phyloP scores from a whole-genome alignment of 2,113 vertebrate genomes.

The Perca schrenkii region DNA sequence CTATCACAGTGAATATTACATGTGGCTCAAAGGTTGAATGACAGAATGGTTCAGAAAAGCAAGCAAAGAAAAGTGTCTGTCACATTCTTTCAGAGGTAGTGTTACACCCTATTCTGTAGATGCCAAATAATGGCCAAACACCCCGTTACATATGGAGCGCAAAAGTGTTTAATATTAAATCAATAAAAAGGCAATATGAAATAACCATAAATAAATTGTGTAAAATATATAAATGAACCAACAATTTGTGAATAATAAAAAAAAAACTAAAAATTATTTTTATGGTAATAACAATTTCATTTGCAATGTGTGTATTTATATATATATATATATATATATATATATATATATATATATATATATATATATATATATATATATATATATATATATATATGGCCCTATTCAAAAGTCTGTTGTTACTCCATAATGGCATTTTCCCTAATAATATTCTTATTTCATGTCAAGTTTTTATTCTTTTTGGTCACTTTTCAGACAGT shows the following conservation, averaged over 20 bases:
- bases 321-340: too few relatives aligned
- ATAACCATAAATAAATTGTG: background rate
- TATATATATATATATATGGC: background rate
- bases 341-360: too few relatives aligned
- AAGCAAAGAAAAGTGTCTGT: background rate
- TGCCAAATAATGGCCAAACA: background rate
- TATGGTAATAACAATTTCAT: background rate
- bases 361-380: too few relatives aligned
- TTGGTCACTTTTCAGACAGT: background rate
- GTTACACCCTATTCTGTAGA: background rate
- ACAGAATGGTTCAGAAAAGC: conserved; percentile 8
- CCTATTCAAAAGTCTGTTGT: background rate
- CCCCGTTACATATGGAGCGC: background rate
- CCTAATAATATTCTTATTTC: background rate
- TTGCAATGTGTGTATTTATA: too few relatives aligned
- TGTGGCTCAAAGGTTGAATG: conserved; percentile 16
- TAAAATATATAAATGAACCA: background rate
- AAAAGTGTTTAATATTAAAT: background rate
- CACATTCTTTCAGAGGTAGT: conserved; percentile 41
- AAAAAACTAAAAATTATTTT: background rate
- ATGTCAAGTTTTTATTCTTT: background rate
- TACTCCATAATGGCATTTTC: background rate
- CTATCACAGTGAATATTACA: conserved; percentile 21
- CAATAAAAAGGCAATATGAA: background rate
- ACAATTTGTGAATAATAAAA: background rate